phyloP scores from a whole-genome alignment of 2,888 invertebrate species.

The Chironomus tentans region DNA sequence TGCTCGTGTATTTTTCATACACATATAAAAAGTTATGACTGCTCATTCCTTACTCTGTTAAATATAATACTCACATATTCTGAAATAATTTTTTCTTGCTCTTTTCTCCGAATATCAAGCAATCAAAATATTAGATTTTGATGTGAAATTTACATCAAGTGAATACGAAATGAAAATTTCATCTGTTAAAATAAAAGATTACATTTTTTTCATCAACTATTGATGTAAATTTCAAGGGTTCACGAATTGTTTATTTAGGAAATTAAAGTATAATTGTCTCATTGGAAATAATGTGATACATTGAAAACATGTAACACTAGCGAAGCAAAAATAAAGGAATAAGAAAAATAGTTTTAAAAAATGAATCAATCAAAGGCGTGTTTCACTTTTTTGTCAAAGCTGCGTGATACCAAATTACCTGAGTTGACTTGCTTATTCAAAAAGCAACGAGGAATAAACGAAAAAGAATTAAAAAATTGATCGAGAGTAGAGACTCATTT shows the following conservation, averaged over 20 bases:
- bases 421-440: background rate
- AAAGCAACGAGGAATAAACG: background rate
- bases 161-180: background rate
- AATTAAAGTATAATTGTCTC: too few species aligned
- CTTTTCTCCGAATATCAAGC: too few species aligned
- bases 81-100: too few species aligned
- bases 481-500: background rate
- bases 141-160: too few species aligned
- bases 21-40: background rate
- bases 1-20: background rate
- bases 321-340: background rate
- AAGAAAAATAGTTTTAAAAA: background rate
- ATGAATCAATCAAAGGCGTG: slow-evolving; percentile 7
- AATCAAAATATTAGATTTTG: background rate
- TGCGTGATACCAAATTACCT: background rate
- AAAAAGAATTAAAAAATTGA: background rate
- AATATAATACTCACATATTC: too few species aligned
- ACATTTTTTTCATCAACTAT: too few species aligned
- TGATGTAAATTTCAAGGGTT: too few species aligned
- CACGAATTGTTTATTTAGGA: too few species aligned
- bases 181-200: too few species aligned
- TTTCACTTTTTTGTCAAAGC: slow-evolving; percentile 2
- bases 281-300: background rate
- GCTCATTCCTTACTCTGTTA: too few species aligned
- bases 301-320: background rate